phyloP scores from a whole-genome alignment of 2,888 invertebrate genomes.

The Andricus curvator region DNA sequence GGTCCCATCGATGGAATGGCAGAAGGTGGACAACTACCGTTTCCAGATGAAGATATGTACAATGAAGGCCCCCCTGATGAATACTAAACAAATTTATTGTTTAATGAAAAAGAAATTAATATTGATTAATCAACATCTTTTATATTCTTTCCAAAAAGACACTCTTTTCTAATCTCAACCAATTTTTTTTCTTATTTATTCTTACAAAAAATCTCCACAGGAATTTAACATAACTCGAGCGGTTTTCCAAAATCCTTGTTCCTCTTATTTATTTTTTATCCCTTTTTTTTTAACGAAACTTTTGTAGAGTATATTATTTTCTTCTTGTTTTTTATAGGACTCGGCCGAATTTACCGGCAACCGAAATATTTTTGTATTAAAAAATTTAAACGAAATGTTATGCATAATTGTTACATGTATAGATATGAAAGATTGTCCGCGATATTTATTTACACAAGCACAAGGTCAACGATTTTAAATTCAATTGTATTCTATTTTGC shows the following conservation, averaged over 20 bases:
- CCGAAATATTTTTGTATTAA: not conserved
- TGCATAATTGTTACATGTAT: not conserved
- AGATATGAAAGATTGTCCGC: not conserved
- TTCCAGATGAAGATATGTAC: conserved; percentile 18
- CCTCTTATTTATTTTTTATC: not conserved
- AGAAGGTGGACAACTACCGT: conserved; percentile 46
- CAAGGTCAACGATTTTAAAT: not conserved
- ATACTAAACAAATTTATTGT: conserved; percentile 24
- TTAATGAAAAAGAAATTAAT: not conserved
- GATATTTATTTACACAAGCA: not conserved
- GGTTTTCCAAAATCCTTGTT: not conserved
- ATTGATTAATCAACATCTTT: too few species aligned
- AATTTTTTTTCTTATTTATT: too few species aligned
- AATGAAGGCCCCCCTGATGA: not conserved
- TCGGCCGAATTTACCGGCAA: conserved; percentile 48
- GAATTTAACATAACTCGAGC: not conserved
- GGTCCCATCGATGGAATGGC: conserved; percentile 57
- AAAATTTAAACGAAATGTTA: not conserved
- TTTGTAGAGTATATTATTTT: conserved; percentile 54
- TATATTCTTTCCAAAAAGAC: too few species aligned
- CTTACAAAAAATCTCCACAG: too few species aligned
- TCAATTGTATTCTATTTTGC: not conserved
- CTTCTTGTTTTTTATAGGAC: conserved; percentile 44
- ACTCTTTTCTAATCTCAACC: too few species aligned
- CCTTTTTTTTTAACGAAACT: conserved; percentile 16